Percentiles rank a stretch among this genome's conserved stretches.
Conservation (phyloP, 2,888 invertebrate genomes). For the Clanis bilineata region DNA sequence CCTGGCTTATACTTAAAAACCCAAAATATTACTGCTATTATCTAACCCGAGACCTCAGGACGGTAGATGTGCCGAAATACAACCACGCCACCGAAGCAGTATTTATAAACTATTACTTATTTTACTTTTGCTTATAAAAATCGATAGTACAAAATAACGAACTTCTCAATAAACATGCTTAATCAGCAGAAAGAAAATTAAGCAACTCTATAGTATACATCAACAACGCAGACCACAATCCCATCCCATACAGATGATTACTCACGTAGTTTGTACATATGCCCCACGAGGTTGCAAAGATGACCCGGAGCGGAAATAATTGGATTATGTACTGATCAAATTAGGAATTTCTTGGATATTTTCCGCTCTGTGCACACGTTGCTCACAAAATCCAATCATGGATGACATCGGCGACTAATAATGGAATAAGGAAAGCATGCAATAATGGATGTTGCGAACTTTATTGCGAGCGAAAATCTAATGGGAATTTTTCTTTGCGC, state of each 20-base stretch:
- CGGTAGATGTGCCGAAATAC: too few relatives aligned
- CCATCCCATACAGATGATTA: background rate
- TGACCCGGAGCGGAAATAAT: constrained; percentile 56
- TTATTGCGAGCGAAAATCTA: constrained; percentile 8
- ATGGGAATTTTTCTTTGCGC: background rate
- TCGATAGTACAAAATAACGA: too few relatives aligned
- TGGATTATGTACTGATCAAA: constrained; percentile 70
- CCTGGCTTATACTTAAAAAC: too few relatives aligned
- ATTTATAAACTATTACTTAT: too few relatives aligned
- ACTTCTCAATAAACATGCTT: background rate
- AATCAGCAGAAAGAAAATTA: background rate
- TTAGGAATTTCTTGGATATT: constrained; percentile 67
- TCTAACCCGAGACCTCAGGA: too few relatives aligned
- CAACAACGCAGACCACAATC: background rate
- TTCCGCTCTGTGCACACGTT: constrained; percentile 52
- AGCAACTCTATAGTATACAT: background rate
- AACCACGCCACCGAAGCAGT: too few relatives aligned
- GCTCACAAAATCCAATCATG: constrained; percentile 49
- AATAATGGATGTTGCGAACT: constrained; percentile 5
- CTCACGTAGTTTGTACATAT: constrained; percentile 12
- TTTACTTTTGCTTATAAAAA: too few relatives aligned
- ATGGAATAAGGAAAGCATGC: constrained; percentile 19
- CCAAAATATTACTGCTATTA: too few relatives aligned
- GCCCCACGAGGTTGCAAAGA: constrained; percentile 30
- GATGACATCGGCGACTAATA: constrained; percentile 29